These are phyloP conservation scores for Lepidurus apus DNA, from an alignment of 1,140 invertebrate species.

Conservation along the genomic window DNA sequence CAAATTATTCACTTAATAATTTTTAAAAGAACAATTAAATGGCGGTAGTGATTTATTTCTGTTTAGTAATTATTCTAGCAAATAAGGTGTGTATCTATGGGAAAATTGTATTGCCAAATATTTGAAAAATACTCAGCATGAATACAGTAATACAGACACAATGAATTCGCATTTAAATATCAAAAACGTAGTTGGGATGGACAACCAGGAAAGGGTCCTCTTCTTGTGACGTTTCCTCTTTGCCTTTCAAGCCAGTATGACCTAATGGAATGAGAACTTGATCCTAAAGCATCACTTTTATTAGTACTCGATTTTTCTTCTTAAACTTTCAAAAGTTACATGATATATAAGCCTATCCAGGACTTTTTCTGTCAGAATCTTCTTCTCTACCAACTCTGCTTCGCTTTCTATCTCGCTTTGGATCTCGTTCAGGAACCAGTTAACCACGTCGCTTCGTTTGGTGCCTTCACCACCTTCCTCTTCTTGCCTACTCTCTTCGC, in stretches of 20 bases:
- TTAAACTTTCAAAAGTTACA: conserved; percentile 52
- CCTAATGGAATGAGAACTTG: conserved; percentile 86
- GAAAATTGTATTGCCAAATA: background rate
- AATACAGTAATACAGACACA: background rate
- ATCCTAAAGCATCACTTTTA: conserved; percentile 56
- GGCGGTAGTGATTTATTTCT: too few relatives aligned
- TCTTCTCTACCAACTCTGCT: conserved; percentile 82
- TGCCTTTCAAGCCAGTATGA: conserved; percentile 55
- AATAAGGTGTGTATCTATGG: background rate
- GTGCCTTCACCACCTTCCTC: conserved; percentile 60
- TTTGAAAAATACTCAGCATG: background rate
- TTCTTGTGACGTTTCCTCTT: conserved; percentile 54
- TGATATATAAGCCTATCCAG: conserved; percentile 87
- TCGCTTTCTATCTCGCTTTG: conserved; percentile 83
- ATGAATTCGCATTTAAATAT: conserved; percentile 43
- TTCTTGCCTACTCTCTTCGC: conserved; percentile 65
- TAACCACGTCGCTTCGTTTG: conserved; percentile 74
- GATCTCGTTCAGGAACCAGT: conserved; percentile 91
- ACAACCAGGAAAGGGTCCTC: conserved; percentile 86
- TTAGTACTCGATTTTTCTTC: conserved; percentile 28
- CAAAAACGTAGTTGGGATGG: conserved; percentile 91
- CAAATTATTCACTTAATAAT: too few relatives aligned
- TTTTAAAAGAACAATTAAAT: too few relatives aligned
- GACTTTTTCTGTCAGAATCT: conserved; percentile 89
- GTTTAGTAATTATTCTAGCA: too few relatives aligned